Evolutionary conservation across 2,888 invertebrate species (phyloP).

Genomic region (Drosophila cognata): DNA sequence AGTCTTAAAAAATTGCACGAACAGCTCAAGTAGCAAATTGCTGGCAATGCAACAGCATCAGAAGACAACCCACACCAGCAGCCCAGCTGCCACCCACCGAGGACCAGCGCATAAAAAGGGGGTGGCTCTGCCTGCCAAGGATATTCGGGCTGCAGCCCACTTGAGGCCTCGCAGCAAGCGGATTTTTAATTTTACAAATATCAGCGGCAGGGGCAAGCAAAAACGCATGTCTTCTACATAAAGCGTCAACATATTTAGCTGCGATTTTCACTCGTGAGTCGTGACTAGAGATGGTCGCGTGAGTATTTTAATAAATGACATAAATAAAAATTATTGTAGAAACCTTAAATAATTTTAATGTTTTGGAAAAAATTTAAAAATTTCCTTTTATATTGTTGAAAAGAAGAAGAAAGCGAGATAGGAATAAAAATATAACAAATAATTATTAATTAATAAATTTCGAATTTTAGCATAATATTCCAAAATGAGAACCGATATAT

Average conservation of each 20-base stretch:
- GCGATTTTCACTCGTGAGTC: conserved; percentile 30
- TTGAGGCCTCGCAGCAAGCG: conserved; percentile 47
- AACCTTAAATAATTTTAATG: not conserved
- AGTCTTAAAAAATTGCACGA: conserved; percentile 68
- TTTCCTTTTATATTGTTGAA: no score
- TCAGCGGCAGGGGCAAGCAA: conserved; percentile 38
- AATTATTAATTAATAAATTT: not conserved
- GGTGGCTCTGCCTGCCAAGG: conserved; percentile 60
- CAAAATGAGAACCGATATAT: not conserved
- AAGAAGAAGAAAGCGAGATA: not conserved
- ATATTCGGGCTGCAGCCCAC: conserved; percentile 65
- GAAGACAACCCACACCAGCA: conserved; percentile 66
- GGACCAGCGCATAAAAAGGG: conserved; percentile 17
- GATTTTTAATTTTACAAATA: conserved; percentile 58
- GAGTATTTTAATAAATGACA: not conserved
- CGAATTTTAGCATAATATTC: not conserved
- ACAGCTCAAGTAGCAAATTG: conserved; percentile 60
- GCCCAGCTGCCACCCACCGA: not conserved
- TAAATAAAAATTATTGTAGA: not conserved
- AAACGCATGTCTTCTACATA: conserved; percentile 58
- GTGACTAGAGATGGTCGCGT: conserved; percentile 19
- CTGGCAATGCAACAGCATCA: conserved; percentile 65
- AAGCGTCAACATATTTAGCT: conserved; percentile 39
- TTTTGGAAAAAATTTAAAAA: not conserved
- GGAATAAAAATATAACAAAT: not conserved